These are phyloP conservation scores for Chrosomus eos DNA, from an alignment of 2,797 vertebrate genomes.

Conservation along the genomic window DNA sequence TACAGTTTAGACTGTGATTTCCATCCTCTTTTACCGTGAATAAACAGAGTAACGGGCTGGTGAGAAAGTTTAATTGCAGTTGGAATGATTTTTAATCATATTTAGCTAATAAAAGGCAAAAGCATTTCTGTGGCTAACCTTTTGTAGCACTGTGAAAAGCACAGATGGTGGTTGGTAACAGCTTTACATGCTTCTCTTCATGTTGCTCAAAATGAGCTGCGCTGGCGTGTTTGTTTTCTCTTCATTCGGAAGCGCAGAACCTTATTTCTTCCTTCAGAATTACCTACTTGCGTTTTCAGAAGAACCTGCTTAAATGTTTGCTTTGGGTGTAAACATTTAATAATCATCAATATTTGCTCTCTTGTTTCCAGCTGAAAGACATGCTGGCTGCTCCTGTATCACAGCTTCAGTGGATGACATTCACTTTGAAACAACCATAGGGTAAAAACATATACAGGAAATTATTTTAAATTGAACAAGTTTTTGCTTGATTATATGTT, in stretches of 20 bases:
- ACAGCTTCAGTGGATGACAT: conserved; percentile 98
- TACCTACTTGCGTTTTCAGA: neutral
- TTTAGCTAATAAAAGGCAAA: conserved; percentile 28
- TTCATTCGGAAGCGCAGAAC: neutral
- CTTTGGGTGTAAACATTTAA: conserved; percentile 14
- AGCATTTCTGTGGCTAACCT: conserved; percentile 26
- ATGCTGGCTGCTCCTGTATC: conserved; percentile 92
- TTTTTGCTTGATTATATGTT: conserved; percentile 3
- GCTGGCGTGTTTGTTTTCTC: neutral
- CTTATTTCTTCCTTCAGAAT: neutral
- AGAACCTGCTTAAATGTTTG: conserved; percentile 24
- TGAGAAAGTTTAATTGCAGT: conserved; percentile 3
- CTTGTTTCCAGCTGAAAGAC: conserved; percentile 86
- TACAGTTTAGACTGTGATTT: conserved; percentile 28
- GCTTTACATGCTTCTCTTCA: conserved; percentile 16
- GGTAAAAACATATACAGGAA: conserved; percentile 74
- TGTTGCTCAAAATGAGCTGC: conserved; percentile 6
- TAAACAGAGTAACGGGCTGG: conserved; percentile 2
- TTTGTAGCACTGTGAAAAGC: conserved; percentile 16
- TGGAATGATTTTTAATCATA: conserved; percentile 9
- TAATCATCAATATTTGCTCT: conserved; percentile 53
- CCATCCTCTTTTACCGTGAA: conserved; percentile 3
- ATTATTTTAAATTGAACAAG: neutral
- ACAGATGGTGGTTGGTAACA: neutral
- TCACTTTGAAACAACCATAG: conserved; percentile 95